Conservation (phyloP, 2,113 vertebrate genomes). For the Lophura nycthemera region DNA sequence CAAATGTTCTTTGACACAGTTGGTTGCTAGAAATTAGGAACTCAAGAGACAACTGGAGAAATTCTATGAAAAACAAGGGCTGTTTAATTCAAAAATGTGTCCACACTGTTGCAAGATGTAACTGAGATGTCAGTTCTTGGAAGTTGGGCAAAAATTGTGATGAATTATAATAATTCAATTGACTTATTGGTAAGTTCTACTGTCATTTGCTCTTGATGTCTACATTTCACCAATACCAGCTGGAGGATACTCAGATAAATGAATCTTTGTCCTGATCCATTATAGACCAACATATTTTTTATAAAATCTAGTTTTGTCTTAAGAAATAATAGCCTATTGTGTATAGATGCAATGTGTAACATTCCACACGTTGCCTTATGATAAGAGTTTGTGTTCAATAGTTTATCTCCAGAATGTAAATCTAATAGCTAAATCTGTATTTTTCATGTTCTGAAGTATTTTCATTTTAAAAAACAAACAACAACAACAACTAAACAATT, state of each 20-base stretch:
- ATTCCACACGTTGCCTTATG: neutral
- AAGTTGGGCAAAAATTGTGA: neutral
- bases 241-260: neutral
- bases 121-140: neutral
- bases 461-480: neutral
- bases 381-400: neutral
- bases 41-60: neutral
- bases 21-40: neutral
- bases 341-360: neutral
- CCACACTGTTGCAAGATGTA: neutral
- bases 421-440: conserved; percentile 17
- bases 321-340: neutral
- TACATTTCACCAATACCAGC: neutral
- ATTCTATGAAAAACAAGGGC: neutral
- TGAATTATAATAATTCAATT: neutral
- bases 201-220: neutral
- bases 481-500: neutral
- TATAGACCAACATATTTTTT: neutral
- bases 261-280: neutral
- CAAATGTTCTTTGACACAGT: neutral
- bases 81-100: neutral
- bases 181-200: neutral
- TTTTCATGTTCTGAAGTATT: conserved; percentile 52
- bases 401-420: conserved; percentile 8
- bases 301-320: neutral